Conservation (phyloP, 1,140 invertebrate species). For the Eumaeus atala region DNA sequence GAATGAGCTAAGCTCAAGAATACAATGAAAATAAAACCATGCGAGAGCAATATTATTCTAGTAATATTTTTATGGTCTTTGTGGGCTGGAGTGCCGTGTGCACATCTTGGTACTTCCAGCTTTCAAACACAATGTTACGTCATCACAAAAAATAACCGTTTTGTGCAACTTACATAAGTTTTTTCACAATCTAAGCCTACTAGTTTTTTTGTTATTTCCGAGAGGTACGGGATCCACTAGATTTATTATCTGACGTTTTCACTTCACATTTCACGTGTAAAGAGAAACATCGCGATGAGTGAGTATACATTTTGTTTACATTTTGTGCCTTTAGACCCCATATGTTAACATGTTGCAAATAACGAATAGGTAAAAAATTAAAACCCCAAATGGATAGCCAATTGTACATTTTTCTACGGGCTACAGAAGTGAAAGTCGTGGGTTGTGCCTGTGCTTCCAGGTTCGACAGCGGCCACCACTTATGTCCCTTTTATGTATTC, state of each 20-base stretch:
- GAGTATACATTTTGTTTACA: neutral
- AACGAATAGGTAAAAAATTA: neutral
- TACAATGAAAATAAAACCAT: no score
- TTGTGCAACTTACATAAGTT: constrained; percentile 23
- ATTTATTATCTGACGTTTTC: constrained; percentile 16
- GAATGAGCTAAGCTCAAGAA: no score
- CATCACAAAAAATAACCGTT: constrained; percentile 36
- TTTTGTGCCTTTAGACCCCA: neutral
- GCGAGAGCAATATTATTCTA: no score
- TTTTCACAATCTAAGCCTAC: constrained; percentile 26
- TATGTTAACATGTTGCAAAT: neutral
- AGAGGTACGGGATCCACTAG: constrained; percentile 13
- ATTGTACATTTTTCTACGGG: no score
- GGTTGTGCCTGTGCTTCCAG: no score
- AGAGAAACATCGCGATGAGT: constrained; percentile 4
- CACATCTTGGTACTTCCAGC: constrained; percentile 53
- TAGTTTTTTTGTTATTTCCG: constrained; percentile 21
- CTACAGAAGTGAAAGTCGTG: no score
- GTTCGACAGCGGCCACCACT: no score
- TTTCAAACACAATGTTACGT: constrained; percentile 56
- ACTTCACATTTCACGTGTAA: constrained; percentile 1
- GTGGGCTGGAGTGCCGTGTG: constrained; percentile 66
- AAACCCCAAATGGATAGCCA: no score
- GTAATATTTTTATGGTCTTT: constrained; percentile 50
- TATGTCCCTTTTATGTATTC: no score